phyloP scores from a whole-genome alignment of 2,888 invertebrate species.

The Carcina quercana region DNA sequence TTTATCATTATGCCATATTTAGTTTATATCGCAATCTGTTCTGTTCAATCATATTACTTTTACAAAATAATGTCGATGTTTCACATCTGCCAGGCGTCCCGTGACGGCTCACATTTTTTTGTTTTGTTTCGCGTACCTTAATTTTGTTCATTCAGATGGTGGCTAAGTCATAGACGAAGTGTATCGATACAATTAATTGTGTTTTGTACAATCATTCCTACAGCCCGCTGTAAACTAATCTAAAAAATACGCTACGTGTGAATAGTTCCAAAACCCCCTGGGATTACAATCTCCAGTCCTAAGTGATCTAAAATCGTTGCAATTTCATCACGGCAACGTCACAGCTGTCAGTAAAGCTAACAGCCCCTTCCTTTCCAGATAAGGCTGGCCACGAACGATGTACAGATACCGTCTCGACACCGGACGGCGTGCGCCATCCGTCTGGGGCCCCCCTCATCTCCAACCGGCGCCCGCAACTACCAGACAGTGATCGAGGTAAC shows the following conservation, averaged over 20 bases:
- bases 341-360: conserved; percentile 2
- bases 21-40: no score
- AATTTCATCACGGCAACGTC: background rate
- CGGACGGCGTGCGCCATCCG: conserved; percentile 35
- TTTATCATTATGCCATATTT: no score
- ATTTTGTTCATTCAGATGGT: no score
- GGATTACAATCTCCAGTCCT: background rate
- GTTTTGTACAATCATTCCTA: no score
- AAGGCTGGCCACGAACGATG: conserved; percentile 42
- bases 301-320: no score
- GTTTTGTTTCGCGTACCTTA: no score
- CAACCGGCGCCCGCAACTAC: conserved; percentile 30
- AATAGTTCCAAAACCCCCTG: background rate
- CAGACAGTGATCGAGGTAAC: conserved; percentile 27
- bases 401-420: conserved; percentile 28
- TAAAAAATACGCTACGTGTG: background rate
- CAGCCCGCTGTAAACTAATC: no score
- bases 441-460: conserved; percentile 40
- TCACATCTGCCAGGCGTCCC: no score
- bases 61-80: no score
- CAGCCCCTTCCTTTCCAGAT: conserved; percentile 38
- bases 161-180: no score
- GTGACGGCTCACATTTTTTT: no score
- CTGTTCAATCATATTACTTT: no score
- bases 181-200: background rate